Evolutionary conservation across 2,113 vertebrate species (phyloP), one percentile per base, ranked within the genome.

Genomic region (Cynocephalus volans): DNA sequence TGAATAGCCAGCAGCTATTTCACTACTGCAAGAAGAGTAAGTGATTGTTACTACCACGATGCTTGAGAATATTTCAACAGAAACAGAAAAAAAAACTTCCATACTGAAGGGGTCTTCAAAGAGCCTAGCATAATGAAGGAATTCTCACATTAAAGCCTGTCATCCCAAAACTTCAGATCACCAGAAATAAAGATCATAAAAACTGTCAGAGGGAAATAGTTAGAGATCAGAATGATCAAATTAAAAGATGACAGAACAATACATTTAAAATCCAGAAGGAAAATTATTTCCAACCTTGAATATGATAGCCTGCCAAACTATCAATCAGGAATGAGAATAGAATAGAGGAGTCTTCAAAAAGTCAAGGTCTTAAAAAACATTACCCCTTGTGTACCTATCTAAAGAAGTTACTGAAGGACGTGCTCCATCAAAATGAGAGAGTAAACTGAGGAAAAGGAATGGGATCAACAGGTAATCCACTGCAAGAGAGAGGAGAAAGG

Each of bases 131-230:
- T 18, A 58, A 82, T 45, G 75, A 85, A 82, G 81, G n/a, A 58
- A 52, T 93, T 88, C 48, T 97, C n/a, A 48, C 69, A 48, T 50
- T 52, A 36, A 92, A 95, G 69, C 41, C 65, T 91, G 54, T 26
- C 86, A 62, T 8, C 52, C 28, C 41, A 13, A 28, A 52, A 93
- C 33, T 77, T 93, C 54, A 54, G 24, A 56, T 86, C 50, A 36
- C 26, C 69, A 86, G 86, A 69, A 93, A 86, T 14, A 81, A 93
- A 77, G 80, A 81, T 90, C 52, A 41, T 8, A 36, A 88, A 81
- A 58, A 10, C 52, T 33, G 28, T 45, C 60, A 52, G 48, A 54
- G 48, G 72, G 76, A 88, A 77, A 80, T 1, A n/a, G n/a, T n/a
- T n/a, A 48, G 82, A 52, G 26, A 67, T 83, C 56, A 70, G 48